Conservation (phyloP, 2,113 vertebrate genomes). For the Daphoenositta chrysoptera region DNA sequence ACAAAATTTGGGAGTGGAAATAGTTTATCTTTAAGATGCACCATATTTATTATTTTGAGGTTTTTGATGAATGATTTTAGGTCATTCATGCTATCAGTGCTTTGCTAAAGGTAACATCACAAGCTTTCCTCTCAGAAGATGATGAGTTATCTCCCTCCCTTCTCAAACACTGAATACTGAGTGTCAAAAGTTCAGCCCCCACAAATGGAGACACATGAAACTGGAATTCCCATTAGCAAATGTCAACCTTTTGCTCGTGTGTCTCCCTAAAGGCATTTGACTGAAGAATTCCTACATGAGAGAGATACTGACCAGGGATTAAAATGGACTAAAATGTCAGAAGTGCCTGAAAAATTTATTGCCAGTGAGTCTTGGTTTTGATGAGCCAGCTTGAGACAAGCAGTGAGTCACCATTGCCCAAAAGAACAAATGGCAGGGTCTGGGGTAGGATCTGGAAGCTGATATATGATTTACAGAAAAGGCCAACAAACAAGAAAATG, state of each 20-base stretch:
- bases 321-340: background rate
- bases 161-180: background rate
- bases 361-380: background rate
- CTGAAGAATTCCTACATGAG: background rate
- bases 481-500: background rate
- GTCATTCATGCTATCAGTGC: background rate
- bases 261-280: background rate
- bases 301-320: background rate
- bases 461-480: background rate
- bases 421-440: background rate
- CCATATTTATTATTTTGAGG: background rate
- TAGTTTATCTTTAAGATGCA: background rate
- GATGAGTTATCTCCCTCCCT: background rate
- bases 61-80: background rate
- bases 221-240: background rate
- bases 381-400: background rate
- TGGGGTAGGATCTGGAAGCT: background rate
- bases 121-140: background rate
- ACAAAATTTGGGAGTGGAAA: background rate
- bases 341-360: background rate
- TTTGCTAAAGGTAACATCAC: background rate
- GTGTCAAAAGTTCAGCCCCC: background rate
- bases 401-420: background rate
- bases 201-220: background rate
- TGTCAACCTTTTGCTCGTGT: background rate